These are phyloP conservation scores for Rhingia rostrata DNA, from an alignment of 2,888 invertebrate species.

Conservation along the genomic window DNA sequence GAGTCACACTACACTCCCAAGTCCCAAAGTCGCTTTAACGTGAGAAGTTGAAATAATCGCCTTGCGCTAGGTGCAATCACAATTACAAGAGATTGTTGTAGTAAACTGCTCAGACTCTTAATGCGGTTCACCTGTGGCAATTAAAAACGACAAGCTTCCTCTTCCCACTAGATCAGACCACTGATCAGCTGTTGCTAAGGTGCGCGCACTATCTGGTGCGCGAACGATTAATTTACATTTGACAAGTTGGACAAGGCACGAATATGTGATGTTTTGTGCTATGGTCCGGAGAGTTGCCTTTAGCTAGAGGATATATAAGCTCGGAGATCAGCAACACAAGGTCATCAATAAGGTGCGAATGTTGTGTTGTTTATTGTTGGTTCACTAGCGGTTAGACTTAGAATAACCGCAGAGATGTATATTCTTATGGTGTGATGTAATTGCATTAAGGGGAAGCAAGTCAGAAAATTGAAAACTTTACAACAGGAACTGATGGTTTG, in stretches of 20 bases:
- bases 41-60: conserved; percentile 70
- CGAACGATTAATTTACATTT: conserved; percentile 70
- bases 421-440: conserved; percentile 1
- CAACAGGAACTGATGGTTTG: no score
- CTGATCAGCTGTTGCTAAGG: conserved; percentile 28
- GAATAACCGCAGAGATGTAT: not conserved
- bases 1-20: conserved; percentile 40
- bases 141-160: conserved; percentile 65
- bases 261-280: conserved; percentile 73
- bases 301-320: conserved; percentile 28
- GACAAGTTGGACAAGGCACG: conserved; percentile 73
- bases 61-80: conserved; percentile 40
- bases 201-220: conserved; percentile 59
- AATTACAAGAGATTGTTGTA: conserved; percentile 58
- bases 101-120: conserved; percentile 51
- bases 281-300: conserved; percentile 20
- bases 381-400: not conserved
- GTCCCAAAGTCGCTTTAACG: conserved; percentile 40
- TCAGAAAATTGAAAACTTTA: no score
- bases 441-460: not conserved
- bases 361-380: not conserved
- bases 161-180: conserved; percentile 55
- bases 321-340: conserved; percentile 59
- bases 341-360: conserved; percentile 66
- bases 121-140: conserved; percentile 67